phyloP scores from a whole-genome alignment of 2,888 invertebrate species.

The Trissoscelio sp. region DNA sequence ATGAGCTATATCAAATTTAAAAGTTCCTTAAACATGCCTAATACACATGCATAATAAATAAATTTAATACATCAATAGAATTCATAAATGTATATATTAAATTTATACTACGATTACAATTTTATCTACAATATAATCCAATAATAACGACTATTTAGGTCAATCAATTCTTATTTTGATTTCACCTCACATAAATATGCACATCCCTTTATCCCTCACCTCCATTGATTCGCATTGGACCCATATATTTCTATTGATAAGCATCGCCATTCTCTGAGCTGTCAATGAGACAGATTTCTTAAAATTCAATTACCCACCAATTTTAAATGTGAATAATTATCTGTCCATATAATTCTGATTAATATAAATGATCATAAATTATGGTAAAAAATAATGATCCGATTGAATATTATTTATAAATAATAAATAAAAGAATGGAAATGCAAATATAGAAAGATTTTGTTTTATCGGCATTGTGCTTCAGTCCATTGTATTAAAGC shows the following conservation, averaged over 20 bases:
- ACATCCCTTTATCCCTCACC: background rate
- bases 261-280: background rate
- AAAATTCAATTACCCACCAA: background rate
- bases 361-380: too few species aligned
- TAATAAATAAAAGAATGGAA: background rate
- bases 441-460: background rate
- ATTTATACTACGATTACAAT: too few species aligned
- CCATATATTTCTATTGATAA: conserved; percentile 9
- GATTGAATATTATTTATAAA: too few species aligned
- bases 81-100: too few species aligned
- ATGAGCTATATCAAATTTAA: too few species aligned
- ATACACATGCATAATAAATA: too few species aligned
- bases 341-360: too few species aligned
- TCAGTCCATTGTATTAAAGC: background rate
- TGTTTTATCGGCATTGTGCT: background rate
- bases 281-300: background rate
- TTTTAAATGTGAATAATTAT: background rate
- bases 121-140: too few species aligned
- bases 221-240: background rate
- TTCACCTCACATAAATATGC: background rate
- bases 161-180: background rate
- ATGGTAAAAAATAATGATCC: too few species aligned
- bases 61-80: too few species aligned
- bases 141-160: background rate
- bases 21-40: too few species aligned